phyloP scores from a whole-genome alignment of 2,797 vertebrate genomes.

The Petrocephalus sullivani region DNA sequence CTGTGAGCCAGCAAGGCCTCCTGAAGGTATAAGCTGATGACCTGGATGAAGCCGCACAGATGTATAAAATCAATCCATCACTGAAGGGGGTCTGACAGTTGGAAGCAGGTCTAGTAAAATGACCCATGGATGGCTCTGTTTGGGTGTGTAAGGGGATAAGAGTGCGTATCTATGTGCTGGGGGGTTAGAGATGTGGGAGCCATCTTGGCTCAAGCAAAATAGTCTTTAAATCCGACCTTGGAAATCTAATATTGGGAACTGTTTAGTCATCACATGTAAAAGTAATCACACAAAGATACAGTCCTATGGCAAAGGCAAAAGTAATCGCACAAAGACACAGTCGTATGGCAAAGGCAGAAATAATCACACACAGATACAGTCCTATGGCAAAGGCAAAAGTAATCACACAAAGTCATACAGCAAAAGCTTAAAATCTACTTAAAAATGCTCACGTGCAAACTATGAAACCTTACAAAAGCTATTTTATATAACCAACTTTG shows the following conservation, averaged over 20 bases:
- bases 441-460: neutral
- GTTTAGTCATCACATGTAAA: constrained; percentile 4
- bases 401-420: neutral
- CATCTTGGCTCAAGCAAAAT: constrained; percentile 8
- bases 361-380: neutral
- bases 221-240: constrained; percentile 14
- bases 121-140: constrained; percentile 56
- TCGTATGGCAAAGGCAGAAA: neutral
- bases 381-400: neutral
- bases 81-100: constrained; percentile 54
- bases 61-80: constrained; percentile 56
- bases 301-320: neutral
- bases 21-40: constrained; percentile 35
- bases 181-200: neutral
- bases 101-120: constrained; percentile 61
- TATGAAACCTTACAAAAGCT: neutral
- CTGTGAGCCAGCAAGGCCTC: constrained; percentile 35
- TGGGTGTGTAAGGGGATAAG: constrained; percentile 30
- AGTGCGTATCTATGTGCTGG: constrained; percentile 35
- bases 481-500: neutral
- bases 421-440: neutral
- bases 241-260: neutral
- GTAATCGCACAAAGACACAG: neutral
- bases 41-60: constrained; percentile 30
- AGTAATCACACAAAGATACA: neutral